Percentiles rank a stretch among this genome's conserved stretches.
Conservation (phyloP, 2,113 vertebrate species). For the Embiotoca jacksoni region DNA sequence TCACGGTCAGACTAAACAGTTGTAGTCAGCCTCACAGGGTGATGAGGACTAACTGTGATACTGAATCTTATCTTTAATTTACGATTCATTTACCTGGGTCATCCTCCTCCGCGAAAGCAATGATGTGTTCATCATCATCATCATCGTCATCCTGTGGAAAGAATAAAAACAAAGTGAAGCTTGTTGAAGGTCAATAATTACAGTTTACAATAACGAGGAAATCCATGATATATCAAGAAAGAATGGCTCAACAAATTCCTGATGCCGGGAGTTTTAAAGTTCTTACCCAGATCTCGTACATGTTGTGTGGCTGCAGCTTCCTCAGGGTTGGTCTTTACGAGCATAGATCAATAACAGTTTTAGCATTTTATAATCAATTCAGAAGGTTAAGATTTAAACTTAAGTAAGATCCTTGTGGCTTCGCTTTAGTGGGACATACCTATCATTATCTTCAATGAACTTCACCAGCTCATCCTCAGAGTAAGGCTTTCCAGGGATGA, state of each 20-base stretch:
- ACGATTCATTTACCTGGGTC: slow-evolving; percentile 86
- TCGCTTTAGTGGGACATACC: slow-evolving; percentile 72
- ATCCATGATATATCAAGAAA: neutral
- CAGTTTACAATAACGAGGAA: neutral
- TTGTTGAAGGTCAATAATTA: neutral
- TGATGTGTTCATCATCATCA: slow-evolving; percentile 91
- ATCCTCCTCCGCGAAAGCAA: slow-evolving; percentile 92
- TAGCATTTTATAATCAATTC: neutral
- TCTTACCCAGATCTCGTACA: slow-evolving; percentile 95
- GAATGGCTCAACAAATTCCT: neutral
- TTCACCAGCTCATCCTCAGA: slow-evolving; percentile 89
- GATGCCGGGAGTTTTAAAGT: neutral
- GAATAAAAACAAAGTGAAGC: neutral
- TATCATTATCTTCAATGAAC: slow-evolving; percentile 89
- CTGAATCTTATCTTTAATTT: neutral
- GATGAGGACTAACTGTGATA: neutral
- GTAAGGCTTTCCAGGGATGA: slow-evolving; percentile 91
- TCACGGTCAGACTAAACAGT: neutral
- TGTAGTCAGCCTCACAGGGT: too few relatives aligned
- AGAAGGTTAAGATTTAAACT: neutral
- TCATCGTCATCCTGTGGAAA: slow-evolving; percentile 87
- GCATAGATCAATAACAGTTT: slow-evolving; percentile 23
- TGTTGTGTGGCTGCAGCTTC: slow-evolving; percentile 91
- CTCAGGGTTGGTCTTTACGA: slow-evolving; percentile 89
- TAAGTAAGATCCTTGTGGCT: neutral